phyloP scores from a whole-genome alignment of 2,797 vertebrate genomes.

The Ptychobarbus kaznakovi region DNA sequence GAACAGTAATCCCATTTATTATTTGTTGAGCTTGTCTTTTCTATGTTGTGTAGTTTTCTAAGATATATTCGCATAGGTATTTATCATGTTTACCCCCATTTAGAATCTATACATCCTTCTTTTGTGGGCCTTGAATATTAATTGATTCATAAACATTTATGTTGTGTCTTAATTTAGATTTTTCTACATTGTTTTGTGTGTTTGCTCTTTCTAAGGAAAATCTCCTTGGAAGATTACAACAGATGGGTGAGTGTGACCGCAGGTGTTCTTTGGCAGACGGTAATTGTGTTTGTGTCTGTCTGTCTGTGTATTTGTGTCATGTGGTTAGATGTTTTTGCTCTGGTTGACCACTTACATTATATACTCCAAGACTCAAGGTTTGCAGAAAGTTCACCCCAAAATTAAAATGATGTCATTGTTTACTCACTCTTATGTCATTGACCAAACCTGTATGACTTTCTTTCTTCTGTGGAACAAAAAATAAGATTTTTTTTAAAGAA shows the following conservation, averaged over 20 bases:
- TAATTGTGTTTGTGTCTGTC: slow-evolving; percentile 34
- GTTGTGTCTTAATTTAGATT: background rate
- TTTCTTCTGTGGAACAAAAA: background rate
- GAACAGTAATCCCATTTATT: slow-evolving; percentile 4
- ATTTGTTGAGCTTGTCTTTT: slow-evolving; percentile 26
- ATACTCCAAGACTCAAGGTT: background rate
- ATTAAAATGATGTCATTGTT: slow-evolving; percentile 14
- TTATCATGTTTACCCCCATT: background rate
- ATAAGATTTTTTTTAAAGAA: background rate
- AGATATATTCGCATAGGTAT: background rate
- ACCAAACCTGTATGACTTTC: background rate
- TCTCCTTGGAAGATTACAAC: slow-evolving; percentile 13
- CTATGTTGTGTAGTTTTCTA: background rate
- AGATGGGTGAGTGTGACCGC: slow-evolving; percentile 18
- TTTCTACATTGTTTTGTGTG: background rate
- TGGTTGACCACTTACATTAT: slow-evolving; percentile 14
- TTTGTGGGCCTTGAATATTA: background rate
- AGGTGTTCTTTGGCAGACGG: slow-evolving; percentile 20
- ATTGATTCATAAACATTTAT: background rate
- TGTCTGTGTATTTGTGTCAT: slow-evolving; percentile 28
- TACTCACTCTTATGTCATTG: background rate
- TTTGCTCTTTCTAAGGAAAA: background rate
- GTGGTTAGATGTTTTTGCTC: slow-evolving; percentile 5
- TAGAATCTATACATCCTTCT: background rate
- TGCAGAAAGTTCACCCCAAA: background rate